Evolutionary conservation across 2,113 vertebrate genomes (phyloP), one percentile per base, ranked within the genome.

Genomic region (Syngnathus floridae): DNA sequence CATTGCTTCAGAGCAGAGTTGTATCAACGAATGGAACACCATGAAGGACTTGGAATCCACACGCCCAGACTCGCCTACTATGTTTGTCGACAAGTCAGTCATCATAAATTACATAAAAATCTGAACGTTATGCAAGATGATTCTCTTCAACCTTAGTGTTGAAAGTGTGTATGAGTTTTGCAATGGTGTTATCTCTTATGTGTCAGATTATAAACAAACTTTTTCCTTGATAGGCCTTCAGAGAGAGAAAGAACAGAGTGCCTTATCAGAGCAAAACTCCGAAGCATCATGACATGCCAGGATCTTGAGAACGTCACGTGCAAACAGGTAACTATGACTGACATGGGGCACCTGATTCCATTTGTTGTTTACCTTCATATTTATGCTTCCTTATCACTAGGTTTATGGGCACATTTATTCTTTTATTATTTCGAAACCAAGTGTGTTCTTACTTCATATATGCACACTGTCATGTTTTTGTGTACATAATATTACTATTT

Each of bases 281-380:
- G 95, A 72, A 96, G 93, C 85, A 94, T 98, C 86, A 98, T 99
- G 96, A 97, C 93, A 83, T 96, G 90, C 90, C 93, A 93, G 84
- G 97, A 99, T 79, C 89, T 99, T 36, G 97, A 98, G 82, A 98
- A 97, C 8, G 93, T 99, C 75, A 99, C 97, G 55, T 98, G 94
- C 19, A 99, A 98, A 84, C 94, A 99, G 90, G 97, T 98, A 86
- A 91, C 21, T 37, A 41, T 6, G 8, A 35, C 41, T 37, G 12
- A 14, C 22, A 31, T 14, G 12, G n/a, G 64, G 37, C 4, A 60
- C 13, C 11, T 13, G 58, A 17, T 60, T 60, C 36, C 16, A 41
- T 60, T 60, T 4, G 7, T 26, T 54, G 14, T 46, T 46, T 46
- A 46, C 45, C 6, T 54, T 5, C 12, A 4, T 26, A 8, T 7